Evolutionary conservation across 2,888 invertebrate genomes (phyloP), one percentile per base, ranked within the genome.

Genomic region (Trissolcus brochymenae): DNA sequence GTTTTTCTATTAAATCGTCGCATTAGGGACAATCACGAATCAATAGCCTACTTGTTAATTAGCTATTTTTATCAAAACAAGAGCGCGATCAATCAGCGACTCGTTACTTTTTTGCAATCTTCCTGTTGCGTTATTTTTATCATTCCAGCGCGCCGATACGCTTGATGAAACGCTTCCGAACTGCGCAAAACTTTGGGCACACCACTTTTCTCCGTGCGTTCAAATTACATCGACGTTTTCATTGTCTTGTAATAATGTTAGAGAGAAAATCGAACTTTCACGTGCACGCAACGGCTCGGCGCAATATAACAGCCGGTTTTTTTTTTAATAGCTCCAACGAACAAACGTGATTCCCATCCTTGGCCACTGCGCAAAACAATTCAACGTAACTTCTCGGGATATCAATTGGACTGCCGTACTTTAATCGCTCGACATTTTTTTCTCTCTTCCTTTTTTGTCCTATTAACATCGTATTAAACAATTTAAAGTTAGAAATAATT

Each of bases 251-350:
- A 67, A 67, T 46, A 66, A 55, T 40, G 29, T 40, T 51, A 56
- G 74, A 75, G 74, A 75, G 74, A 75, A 75, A 75, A 68, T 75
- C 54, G 19, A 75, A 75, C 74, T 75, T 75, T 75, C 74, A 59
- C 74, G 74, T 19, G 68, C 74, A 68, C 68, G 74, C 68, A 68
- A 68, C 67, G 11, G 68, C 35, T 74, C 62, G 56, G 74, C 74
- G 74, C 66, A 74, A 67, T 67, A 74, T 56, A 67, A 54, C 29
- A 16, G 46, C 29, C 35, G 46, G 14, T 67, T 74, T 74, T 67
- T 74, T 67, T 35, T 35, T 35, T 35, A 35, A 66, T 73, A 74
- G 62, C 53, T 60, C 49, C 25, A 62, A 62, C 65, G 57, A 51
- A 17, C 41, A 35, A 67, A 67, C 62, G 51, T 57, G 67, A 62